phyloP scores from a whole-genome alignment of 2,797 vertebrate species.

The Astyanax mexicanus region DNA sequence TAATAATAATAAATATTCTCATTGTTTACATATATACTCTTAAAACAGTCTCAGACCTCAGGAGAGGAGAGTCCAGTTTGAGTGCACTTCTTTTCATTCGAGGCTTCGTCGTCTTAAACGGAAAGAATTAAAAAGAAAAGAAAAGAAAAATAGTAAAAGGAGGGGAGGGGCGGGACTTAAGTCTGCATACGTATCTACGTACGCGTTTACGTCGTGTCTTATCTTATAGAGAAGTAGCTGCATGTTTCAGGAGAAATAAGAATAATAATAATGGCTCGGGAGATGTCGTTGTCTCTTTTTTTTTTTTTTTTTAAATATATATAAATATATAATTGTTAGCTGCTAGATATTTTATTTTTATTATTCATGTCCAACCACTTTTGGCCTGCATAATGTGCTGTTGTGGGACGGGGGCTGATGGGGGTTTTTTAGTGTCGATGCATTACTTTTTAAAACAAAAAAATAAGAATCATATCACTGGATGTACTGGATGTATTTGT shows the following conservation, averaged over 20 bases:
- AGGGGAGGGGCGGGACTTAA: slow-evolving; percentile 54
- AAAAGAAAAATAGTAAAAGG: too few species aligned
- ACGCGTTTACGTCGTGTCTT: too few species aligned
- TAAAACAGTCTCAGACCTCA: slow-evolving; percentile 93
- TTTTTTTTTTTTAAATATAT: too few species aligned
- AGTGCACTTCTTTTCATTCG: slow-evolving; percentile 60
- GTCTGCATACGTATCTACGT: too few species aligned
- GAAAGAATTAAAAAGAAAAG: slow-evolving; percentile 86
- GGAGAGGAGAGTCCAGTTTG: slow-evolving; percentile 82
- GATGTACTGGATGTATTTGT: slow-evolving; percentile 12
- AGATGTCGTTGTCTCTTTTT: neutral
- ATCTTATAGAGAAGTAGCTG: slow-evolving; percentile 34
- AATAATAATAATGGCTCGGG: slow-evolving; percentile 1
- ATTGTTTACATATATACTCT: slow-evolving; percentile 92
- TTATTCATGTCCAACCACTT: slow-evolving; percentile 35
- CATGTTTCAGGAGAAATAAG: slow-evolving; percentile 44
- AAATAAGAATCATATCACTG: slow-evolving; percentile 42
- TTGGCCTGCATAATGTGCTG: slow-evolving; percentile 38
- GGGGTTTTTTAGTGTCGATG: slow-evolving; percentile 1
- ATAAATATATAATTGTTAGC: slow-evolving; percentile 19
- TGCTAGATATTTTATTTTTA: slow-evolving; percentile 29
- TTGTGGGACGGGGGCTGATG: neutral
- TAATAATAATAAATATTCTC: too few species aligned
- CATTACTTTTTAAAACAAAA: slow-evolving; percentile 30
- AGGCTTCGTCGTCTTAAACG: slow-evolving; percentile 80